A percentile compares a stretch with the other conserved stretches of the same genome.
Evolutionary conservation across 2,888 invertebrate genomes (phyloP).

Genomic region (Eupithecia centaureata): DNA sequence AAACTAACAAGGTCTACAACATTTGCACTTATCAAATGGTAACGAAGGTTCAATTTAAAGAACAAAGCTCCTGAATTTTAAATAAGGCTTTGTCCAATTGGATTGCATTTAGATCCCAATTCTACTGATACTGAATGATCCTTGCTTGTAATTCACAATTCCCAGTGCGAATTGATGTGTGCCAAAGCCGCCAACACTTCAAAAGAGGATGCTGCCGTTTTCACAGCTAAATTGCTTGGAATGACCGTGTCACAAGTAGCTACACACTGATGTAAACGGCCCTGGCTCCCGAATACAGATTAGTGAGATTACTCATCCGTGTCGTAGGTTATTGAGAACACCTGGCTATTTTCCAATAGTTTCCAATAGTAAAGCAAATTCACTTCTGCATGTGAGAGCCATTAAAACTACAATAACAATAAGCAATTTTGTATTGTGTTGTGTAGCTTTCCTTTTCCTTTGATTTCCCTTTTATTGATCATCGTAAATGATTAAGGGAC

Average conservation of each 20-base stretch:
- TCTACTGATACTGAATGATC: neutral
- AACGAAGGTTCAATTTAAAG: neutral
- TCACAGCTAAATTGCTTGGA: slow-evolving; percentile 64
- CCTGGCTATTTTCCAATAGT: slow-evolving; percentile 44
- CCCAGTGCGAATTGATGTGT: slow-evolving; percentile 13
- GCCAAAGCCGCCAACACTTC: slow-evolving; percentile 48
- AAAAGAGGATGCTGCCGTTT: slow-evolving; percentile 69
- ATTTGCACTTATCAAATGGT: neutral
- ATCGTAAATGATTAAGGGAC: neutral
- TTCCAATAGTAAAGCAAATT: slow-evolving; percentile 22
- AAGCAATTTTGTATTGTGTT: neutral
- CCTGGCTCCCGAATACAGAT: slow-evolving; percentile 54
- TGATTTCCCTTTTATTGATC: neutral
- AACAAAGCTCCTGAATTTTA: neutral
- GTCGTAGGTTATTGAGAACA: slow-evolving; percentile 44
- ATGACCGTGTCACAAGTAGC: slow-evolving; percentile 49
- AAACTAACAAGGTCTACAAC: neutral
- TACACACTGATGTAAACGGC: slow-evolving; percentile 57
- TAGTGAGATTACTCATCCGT: slow-evolving; percentile 59
- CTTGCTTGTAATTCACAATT: neutral
- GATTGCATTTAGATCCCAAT: neutral
- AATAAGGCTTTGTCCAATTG: neutral
- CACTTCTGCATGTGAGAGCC: neutral
- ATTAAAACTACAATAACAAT: neutral
- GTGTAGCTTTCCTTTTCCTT: neutral